Percentiles rank a stretch among this genome's conserved stretches.
Conservation (phyloP, 2,797 vertebrate species). For the Xiphorhynchus erythropygius region DNA sequence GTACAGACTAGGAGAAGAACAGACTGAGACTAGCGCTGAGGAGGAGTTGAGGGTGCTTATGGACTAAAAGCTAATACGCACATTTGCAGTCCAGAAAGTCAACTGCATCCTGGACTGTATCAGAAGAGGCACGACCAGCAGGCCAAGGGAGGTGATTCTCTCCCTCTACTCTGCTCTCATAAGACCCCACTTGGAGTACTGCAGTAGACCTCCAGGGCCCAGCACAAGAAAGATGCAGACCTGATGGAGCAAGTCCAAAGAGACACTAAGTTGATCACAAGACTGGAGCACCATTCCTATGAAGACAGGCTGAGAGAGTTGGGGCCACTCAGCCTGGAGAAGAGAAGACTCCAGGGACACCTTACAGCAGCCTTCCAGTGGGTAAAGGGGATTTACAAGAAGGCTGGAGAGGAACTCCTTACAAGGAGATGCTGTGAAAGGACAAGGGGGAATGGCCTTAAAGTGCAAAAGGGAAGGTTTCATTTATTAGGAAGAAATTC, state of each 20-base stretch:
- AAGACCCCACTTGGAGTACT: neutral
- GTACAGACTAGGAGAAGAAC: neutral
- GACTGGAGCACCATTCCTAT: neutral
- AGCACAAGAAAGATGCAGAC: neutral
- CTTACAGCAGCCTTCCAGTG: neutral
- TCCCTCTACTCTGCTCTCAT: neutral
- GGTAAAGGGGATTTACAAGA: neutral
- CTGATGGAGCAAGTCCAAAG: neutral
- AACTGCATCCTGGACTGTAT: neutral
- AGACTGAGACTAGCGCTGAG: neutral
- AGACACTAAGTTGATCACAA: neutral
- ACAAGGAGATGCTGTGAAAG: neutral
- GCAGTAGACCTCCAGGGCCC: neutral
- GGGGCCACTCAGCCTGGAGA: neutral
- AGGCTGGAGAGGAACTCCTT: neutral
- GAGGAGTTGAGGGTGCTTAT: neutral
- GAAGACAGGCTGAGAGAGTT: neutral
- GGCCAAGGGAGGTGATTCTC: neutral
- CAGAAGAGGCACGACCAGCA: neutral
- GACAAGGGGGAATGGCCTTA: neutral
- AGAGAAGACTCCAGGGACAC: neutral
- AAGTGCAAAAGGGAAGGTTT: neutral
- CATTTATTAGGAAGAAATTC: neutral
- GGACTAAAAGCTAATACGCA: neutral
- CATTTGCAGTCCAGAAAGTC: neutral